These are phyloP conservation scores for Gasterosteus nipponicus DNA, from an alignment of 2,113 vertebrate species.

Conservation along the genomic window DNA sequence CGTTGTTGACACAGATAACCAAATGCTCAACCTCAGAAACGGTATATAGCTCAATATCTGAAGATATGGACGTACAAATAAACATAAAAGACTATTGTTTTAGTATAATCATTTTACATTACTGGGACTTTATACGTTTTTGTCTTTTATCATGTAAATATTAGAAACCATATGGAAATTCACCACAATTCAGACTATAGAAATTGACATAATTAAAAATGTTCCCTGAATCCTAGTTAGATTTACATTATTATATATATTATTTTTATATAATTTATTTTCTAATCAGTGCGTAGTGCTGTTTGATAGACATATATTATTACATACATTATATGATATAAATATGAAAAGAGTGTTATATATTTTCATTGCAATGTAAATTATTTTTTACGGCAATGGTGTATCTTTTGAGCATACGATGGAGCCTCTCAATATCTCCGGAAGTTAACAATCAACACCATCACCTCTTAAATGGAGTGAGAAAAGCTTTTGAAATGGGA, in stretches of 20 bases:
- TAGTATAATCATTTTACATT: background rate
- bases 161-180: background rate
- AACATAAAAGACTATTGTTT: background rate
- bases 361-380: too few relatives aligned
- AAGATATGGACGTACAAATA: background rate
- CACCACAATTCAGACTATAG: background rate
- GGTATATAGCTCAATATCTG: background rate
- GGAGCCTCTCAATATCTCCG: too few relatives aligned
- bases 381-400: too few relatives aligned
- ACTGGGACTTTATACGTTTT: background rate
- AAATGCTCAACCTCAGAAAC: slow-evolving; percentile 26
- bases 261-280: background rate
- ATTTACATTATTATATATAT: background rate
- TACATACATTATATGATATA: too few relatives aligned
- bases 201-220: background rate
- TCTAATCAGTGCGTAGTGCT: too few relatives aligned
- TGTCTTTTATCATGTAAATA: background rate
- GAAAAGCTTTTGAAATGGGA: too few relatives aligned
- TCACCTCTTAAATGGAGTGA: too few relatives aligned
- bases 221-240: background rate
- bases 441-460: too few relatives aligned
- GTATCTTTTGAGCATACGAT: too few relatives aligned
- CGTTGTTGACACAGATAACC: slow-evolving; percentile 13
- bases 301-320: too few relatives aligned
- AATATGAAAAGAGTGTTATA: too few relatives aligned